These are phyloP conservation scores for Lophochroa leadbeateri DNA, from an alignment of 2,113 vertebrate genomes.

Conservation along the genomic window DNA sequence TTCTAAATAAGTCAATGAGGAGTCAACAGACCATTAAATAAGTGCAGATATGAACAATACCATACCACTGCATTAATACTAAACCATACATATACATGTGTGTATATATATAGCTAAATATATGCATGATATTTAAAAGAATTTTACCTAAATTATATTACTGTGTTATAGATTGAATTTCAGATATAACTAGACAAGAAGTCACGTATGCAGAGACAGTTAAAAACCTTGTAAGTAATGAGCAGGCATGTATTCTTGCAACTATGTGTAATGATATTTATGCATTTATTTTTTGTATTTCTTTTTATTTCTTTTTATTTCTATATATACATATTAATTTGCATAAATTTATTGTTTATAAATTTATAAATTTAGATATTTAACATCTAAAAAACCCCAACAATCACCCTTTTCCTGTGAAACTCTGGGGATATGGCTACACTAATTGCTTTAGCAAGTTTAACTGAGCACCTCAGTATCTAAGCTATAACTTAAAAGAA, in stretches of 20 bases:
- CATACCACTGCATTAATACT: not conserved
- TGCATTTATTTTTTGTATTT: not conserved
- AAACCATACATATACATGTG: not conserved
- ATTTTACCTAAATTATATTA: not conserved
- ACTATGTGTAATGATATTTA: not conserved
- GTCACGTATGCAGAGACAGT: not conserved
- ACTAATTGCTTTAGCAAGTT: not conserved
- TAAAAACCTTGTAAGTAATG: not conserved
- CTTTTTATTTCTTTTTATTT: not conserved
- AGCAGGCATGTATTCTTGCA: not conserved
- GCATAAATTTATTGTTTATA: not conserved
- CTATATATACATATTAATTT: not conserved
- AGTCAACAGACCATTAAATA: not conserved
- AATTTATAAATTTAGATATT: not conserved
- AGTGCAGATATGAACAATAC: not conserved
- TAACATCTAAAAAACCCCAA: not conserved
- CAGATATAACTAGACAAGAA: not conserved
- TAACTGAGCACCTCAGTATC: not conserved
- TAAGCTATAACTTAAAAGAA: not conserved
- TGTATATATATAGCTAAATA: not conserved
- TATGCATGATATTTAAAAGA: not conserved
- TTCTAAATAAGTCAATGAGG: not conserved
- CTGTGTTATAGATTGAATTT: not conserved
- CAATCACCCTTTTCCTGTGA: not conserved
- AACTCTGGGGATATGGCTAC: not conserved